phyloP scores from a whole-genome alignment of 2,888 invertebrate species.

The Stenotaenia linearis region DNA sequence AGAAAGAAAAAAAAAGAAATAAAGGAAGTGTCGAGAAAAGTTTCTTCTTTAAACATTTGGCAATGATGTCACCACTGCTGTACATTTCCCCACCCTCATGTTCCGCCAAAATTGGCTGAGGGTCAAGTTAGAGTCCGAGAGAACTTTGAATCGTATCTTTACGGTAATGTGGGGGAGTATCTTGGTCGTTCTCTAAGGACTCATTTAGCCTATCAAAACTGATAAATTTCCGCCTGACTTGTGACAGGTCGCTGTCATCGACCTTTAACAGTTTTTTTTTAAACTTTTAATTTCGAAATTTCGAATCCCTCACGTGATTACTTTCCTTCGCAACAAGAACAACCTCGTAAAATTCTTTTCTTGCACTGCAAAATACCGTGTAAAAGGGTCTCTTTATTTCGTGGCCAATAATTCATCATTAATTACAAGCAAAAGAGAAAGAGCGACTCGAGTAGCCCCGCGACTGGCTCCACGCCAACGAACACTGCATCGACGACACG shows the following conservation, averaged over 20 bases:
- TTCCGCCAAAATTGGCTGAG: not conserved
- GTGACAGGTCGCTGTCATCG: slow-evolving; percentile 26
- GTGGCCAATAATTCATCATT: slow-evolving; percentile 14
- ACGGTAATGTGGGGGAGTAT: slow-evolving; percentile 1
- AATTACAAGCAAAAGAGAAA: not conserved
- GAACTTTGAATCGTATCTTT: not conserved
- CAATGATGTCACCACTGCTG: slow-evolving; percentile 1
- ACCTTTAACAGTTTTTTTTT: not conserved
- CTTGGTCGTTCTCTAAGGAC: not conserved
- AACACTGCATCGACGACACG: not conserved
- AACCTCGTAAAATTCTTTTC: not conserved
- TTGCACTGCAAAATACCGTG: not conserved
- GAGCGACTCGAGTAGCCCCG: not conserved
- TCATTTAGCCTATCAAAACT: slow-evolving; percentile 24
- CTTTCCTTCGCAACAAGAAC: not conserved
- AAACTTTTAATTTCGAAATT: not conserved
- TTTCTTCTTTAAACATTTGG: not conserved
- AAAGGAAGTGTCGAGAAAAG: not conserved
- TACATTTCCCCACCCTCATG: not conserved
- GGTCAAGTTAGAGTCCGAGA: not conserved
- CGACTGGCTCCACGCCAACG: not conserved
- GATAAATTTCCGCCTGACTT: slow-evolving; percentile 16
- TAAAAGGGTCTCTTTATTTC: not conserved
- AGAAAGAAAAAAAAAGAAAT: not conserved
- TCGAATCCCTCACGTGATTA: not conserved